These are phyloP conservation scores for Bellardia pandia DNA, from an alignment of 2,888 invertebrate genomes.

Conservation along the genomic window DNA sequence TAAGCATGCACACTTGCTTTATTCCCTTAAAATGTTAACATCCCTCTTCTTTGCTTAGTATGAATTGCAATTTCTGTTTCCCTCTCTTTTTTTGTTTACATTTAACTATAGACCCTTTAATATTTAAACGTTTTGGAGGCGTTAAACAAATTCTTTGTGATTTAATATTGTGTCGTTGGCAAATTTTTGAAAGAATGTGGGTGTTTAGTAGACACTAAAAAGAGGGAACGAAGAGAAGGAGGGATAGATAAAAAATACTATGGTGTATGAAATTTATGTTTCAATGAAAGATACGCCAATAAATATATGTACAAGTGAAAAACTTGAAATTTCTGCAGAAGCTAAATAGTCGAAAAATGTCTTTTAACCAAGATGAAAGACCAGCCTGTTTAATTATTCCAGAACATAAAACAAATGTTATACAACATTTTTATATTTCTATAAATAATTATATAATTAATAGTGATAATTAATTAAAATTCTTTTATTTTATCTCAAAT, in stretches of 20 bases:
- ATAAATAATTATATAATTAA: too few relatives aligned
- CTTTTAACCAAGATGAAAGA: too few relatives aligned
- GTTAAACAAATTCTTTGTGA: not conserved
- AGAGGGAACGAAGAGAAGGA: not conserved
- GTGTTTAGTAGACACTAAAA: not conserved
- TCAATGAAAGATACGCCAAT: not conserved
- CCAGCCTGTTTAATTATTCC: too few relatives aligned
- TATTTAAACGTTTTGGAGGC: slow-evolving; percentile 18
- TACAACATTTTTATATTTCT: too few relatives aligned
- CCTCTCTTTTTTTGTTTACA: not conserved
- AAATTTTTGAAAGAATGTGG: not conserved
- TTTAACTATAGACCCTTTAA: not conserved
- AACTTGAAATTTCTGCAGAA: not conserved
- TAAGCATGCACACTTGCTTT: not conserved
- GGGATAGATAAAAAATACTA: not conserved
- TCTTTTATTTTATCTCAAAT: too few relatives aligned
- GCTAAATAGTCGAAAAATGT: not conserved
- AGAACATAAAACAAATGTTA: too few relatives aligned
- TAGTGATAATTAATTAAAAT: too few relatives aligned
- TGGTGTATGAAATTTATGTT: not conserved
- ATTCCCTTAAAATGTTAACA: not conserved
- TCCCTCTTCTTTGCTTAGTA: not conserved
- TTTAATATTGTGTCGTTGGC: not conserved
- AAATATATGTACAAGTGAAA: not conserved
- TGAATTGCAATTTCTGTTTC: not conserved